phyloP scores from a whole-genome alignment of 2,797 vertebrate genomes.

The Corythornis leucogaster region DNA sequence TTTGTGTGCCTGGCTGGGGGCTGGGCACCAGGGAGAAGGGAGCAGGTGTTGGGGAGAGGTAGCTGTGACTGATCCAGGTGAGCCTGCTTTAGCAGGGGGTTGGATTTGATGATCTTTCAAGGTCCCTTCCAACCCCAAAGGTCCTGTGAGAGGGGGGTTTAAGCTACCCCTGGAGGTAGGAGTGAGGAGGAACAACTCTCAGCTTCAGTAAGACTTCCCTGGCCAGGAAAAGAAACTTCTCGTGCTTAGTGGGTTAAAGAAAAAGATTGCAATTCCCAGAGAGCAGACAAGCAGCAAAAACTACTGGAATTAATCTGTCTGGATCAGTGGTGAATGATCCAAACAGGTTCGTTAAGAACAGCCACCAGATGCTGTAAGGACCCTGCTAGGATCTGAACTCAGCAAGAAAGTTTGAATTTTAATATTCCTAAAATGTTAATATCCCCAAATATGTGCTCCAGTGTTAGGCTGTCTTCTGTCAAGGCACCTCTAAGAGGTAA shows the following conservation, averaged over 20 bases:
- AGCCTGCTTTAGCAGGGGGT: no score
- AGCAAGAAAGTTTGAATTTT: background rate
- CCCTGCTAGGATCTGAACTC: background rate
- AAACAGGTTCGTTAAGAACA: background rate
- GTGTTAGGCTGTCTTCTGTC: background rate
- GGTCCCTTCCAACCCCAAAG: no score
- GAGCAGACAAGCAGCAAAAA: background rate
- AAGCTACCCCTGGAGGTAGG: no score
- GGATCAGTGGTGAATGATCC: background rate
- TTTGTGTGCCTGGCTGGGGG: fast-evolving
- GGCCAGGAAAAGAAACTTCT: background rate
- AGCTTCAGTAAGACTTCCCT: background rate
- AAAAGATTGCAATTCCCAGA: background rate
- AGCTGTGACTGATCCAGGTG: no score
- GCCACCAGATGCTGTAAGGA: background rate
- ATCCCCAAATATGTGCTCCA: background rate
- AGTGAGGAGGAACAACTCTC: background rate
- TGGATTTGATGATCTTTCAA: no score
- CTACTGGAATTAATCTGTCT: background rate
- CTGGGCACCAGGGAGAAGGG: background rate
- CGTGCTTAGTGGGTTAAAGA: background rate
- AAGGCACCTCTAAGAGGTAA: background rate
- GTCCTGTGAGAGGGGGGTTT: no score
- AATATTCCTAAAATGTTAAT: background rate
- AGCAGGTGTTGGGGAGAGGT: no score